Percentiles rank a stretch among this genome's conserved stretches.
These are phyloP conservation scores for Odontomyia ornata DNA, from an alignment of 2,888 invertebrate genomes.

Conservation along the genomic window DNA sequence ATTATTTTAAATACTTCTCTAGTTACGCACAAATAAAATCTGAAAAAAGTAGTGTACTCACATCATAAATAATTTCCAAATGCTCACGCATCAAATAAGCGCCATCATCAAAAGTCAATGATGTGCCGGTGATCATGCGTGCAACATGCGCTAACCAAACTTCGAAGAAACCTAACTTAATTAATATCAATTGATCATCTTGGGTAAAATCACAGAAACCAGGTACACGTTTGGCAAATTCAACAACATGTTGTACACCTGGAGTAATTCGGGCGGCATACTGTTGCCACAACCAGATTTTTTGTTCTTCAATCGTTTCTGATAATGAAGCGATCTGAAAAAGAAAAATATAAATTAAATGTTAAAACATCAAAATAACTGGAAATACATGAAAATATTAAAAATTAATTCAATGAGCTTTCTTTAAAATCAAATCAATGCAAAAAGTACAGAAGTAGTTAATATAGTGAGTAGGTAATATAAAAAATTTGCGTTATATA, in stretches of 20 bases:
- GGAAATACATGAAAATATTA: too few relatives aligned
- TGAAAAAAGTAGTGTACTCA: too few relatives aligned
- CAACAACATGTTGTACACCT: slow-evolving; percentile 91
- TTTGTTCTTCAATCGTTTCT: slow-evolving; percentile 75
- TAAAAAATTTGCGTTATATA: too few relatives aligned
- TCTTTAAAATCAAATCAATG: too few relatives aligned
- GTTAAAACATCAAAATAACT: too few relatives aligned
- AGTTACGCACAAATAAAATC: too few relatives aligned
- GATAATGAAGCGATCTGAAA: slow-evolving; percentile 69
- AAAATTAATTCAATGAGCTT: not conserved
- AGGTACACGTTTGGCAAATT: slow-evolving; percentile 94
- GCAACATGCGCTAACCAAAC: slow-evolving; percentile 91
- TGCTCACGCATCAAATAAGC: slow-evolving; percentile 83
- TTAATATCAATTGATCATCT: slow-evolving; percentile 95
- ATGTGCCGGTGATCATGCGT: slow-evolving; percentile 77
- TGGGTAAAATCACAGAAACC: slow-evolving; percentile 90
- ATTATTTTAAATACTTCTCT: too few relatives aligned
- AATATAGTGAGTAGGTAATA: too few relatives aligned
- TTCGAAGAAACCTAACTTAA: slow-evolving; percentile 97
- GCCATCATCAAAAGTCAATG: slow-evolving; percentile 90
- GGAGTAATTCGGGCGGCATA: slow-evolving; percentile 88
- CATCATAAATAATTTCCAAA: slow-evolving; percentile 87
- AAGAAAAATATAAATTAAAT: slow-evolving; percentile 11
- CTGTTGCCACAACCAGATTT: slow-evolving; percentile 88
- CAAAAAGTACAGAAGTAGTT: too few relatives aligned